These are phyloP conservation scores for Paraplagusia blochii DNA, from an alignment of 2,113 vertebrate species.

Conservation along the genomic window DNA sequence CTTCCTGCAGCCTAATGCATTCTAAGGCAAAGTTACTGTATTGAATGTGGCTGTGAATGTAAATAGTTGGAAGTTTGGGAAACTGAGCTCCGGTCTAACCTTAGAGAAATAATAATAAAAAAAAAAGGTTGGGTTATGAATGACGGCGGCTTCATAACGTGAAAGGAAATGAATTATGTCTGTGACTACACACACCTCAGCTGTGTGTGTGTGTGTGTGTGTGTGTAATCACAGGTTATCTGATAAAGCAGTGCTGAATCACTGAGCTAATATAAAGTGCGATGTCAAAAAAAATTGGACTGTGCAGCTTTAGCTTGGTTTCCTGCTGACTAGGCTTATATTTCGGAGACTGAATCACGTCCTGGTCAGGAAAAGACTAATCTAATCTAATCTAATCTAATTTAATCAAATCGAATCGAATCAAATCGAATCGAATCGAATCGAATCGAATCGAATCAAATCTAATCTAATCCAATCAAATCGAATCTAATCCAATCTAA, in stretches of 20 bases:
- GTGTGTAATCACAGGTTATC: slow-evolving; percentile 55
- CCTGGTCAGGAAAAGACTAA: too few species aligned
- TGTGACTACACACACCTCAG: slow-evolving; percentile 30
- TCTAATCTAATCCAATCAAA: too few species aligned
- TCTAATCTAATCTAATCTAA: too few species aligned
- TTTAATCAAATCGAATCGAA: too few species aligned
- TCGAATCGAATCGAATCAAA: too few species aligned
- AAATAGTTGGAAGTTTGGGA: slow-evolving; percentile 11
- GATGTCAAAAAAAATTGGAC: slow-evolving; percentile 35
- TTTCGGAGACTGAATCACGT: background rate
- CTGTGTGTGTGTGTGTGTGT: background rate
- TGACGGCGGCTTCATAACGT: slow-evolving; percentile 19
- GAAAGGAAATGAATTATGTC: slow-evolving; percentile 35
- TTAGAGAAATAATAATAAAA: background rate
- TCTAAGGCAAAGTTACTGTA: slow-evolving; percentile 24
- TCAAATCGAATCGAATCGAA: too few species aligned
- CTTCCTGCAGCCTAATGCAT: slow-evolving; percentile 47
- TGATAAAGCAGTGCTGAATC: slow-evolving; percentile 50
- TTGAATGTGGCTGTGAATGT: slow-evolving; percentile 7
- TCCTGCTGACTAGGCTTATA: slow-evolving; percentile 39
- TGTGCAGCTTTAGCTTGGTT: slow-evolving; percentile 2
- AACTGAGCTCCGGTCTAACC: background rate
- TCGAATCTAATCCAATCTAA: too few species aligned
- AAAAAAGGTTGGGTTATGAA: slow-evolving; percentile 1
- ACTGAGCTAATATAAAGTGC: slow-evolving; percentile 33